phyloP scores from a whole-genome alignment of 2,113 vertebrate species.

The Ctenodactylus gundi region DNA sequence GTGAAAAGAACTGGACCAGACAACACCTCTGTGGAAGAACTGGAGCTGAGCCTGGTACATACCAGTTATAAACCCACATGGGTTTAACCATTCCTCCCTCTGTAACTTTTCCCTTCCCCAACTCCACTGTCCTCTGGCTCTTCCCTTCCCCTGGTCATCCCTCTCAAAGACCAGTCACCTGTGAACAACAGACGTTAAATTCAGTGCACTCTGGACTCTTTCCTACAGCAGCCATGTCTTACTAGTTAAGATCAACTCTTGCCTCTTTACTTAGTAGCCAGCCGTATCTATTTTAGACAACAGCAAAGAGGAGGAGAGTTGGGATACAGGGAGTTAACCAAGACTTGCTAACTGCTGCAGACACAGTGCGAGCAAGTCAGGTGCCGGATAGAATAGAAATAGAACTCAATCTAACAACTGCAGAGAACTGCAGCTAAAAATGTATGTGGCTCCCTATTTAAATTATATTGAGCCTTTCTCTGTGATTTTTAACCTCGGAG shows the following conservation, averaged over 20 bases:
- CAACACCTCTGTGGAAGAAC: neutral
- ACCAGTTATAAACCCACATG: neutral
- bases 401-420: neutral
- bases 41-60: neutral
- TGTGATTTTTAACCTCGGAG: constrained; percentile 52
- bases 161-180: neutral
- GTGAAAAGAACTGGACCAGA: neutral
- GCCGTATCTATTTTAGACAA: neutral
- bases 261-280: neutral
- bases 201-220: neutral
- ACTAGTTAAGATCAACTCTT: neutral
- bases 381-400: neutral
- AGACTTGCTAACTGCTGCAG: neutral
- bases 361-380: neutral
- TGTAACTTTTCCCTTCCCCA: neutral
- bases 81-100: neutral
- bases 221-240: neutral
- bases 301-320: neutral
- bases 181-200: neutral
- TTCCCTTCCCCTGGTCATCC: neutral
- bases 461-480: neutral
- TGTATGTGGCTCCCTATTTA: neutral
- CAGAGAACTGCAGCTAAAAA: neutral
- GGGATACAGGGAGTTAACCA: neutral
- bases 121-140: neutral